Base-by-base conservation (phyloP, 2,797 vertebrate genomes). In the Galagoides demidoff region DNA sequence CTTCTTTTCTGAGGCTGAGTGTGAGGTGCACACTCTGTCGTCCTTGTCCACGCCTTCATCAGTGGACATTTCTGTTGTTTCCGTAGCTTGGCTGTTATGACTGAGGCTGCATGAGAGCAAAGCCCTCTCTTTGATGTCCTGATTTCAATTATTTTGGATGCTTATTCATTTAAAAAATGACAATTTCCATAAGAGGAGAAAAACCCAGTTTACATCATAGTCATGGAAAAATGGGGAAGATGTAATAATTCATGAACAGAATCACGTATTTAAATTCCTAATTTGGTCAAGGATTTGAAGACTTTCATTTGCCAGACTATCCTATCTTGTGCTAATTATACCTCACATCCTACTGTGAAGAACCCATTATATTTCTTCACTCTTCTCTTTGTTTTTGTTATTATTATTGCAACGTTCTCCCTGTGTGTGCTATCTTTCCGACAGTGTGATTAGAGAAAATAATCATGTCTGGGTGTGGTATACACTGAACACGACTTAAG, bases 401-500 rank as follows among this genome's bases (percentile, higher is more conserved):
- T 63, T 34, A 76, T 57, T 82, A 34, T 31, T 74, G 29, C 74
- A 90, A 89, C 49, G 27, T 61, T 91, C 39, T 94, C 55, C 71
- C 16, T 82, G 23, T 57, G 93, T 88, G 45, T 63, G 85, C 74
- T 63, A 49, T 64, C 16, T 81, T 91, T 91, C 70, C 37, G 85
- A 63, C 31, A 85, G 68, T 4, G 39, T 1, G 64, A 45, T 78
- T 85, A 84, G 74, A 85, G 64, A 94, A 96, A 92, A 86, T 83
- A 88, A 90, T 92, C 64, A 78, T 70, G 17, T 45, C n/a, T 66
- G 64, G 31, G 14, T 73, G 37, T 52, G 29, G 29, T 43, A 73
- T 55, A 57, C 14, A 55, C 16, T 76, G 34, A 88, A 45, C 14
- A 59, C 23, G n/a, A 78, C 43, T 96, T 71, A 92, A 3, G 52